Base-by-base conservation (phyloP, 2,113 vertebrate genomes). In the Ursus arctos region DNA sequence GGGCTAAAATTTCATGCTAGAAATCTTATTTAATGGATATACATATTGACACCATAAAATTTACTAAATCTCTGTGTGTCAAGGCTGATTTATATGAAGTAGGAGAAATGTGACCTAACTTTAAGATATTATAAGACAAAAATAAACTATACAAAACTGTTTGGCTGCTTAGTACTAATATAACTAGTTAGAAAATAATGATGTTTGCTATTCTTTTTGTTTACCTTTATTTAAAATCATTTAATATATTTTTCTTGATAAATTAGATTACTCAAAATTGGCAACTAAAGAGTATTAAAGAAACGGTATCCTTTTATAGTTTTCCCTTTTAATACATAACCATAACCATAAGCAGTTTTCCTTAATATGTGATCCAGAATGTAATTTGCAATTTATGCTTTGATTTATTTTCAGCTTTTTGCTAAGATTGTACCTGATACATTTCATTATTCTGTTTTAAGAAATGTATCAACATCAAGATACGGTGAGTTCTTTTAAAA, bases 171-270 rank as follows among this genome's bases (percentile, higher is more conserved):
- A 67, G 76, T 92, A 63, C 97, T 98, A 89, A 89, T 24, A 28
- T 19, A 83, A 15, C 65, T 97, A 51, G 76, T 92, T 96, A 97
- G 97, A 94, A 97, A 97, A 95, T 95, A 97, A 98, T 98, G 97
- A 98, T 77, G 98, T 99, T 98, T 98, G 99, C 98, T 98, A 98
- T 98, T 98, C 98, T 98, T 98, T 98, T 97, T 97, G 94, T 87
- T 92, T 76, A 90, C 13, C 40, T 91, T 81, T 57, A 10, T 3
- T 97, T 96, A 95, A 84, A 85, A 49, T 47, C 94, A 72, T 87
- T 93, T 86, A 36, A 90, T 97, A 65, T 86, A 82, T 87, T 87
- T 96, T 98, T 94, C 94, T 94, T 98, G 95, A 76, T 79, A 94
- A 84, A 95, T 94, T 77, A 51, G 19, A 67, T 71, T 67, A 36